Evolutionary conservation across 2,888 invertebrate species (phyloP), one percentile per base, ranked within the genome.

Genomic region (Arctia plantaginis): DNA sequence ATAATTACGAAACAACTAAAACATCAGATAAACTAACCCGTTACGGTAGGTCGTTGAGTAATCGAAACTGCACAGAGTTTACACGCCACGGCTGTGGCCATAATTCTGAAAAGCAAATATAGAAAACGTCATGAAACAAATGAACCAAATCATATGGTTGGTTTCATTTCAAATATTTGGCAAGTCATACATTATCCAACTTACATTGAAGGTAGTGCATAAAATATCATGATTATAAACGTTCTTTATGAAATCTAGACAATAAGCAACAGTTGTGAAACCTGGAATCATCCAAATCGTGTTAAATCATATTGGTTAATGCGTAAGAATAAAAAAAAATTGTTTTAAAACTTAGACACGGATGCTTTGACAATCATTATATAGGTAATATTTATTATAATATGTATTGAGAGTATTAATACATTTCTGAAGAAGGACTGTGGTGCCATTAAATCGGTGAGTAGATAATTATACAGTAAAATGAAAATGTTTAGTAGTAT

Each of bases 141-240:
- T 93, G 94, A 95, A 94, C 79, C 77, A 88, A 93, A 95, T 93
- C 95, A 95, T 95, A 95, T 95, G 95, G 90, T 94, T 89, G 87
- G 89, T 92, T 92, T 93, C 73, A 73, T 67, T 72, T 66, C 91
- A 92, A 92, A 91, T 92, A 90, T 91, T 93, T 93, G 94, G 93
- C 94, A 93, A 93, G 94, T 92, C 92, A 90, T 89, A 91, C 89
- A 92, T 91, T 89, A 89, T 88, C 89, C 91, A 91, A 89, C 89
- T 90, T 86, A 92, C 90, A 90, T 90, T 90, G 85, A 81, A 83
- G 81, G 88, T 89, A 87, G 90, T 89, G 83, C 89, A 88, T 77
- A 90, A 89, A 88, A 88, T 89, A 92, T 82, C 88, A 93, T 91
- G 89, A 90, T 89, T 87, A 87, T 88, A 89, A 87, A 87, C 83